Evolutionary conservation across 2,113 vertebrate species (phyloP).

Genomic region (Sinocyclocheilus anshuiensis): DNA sequence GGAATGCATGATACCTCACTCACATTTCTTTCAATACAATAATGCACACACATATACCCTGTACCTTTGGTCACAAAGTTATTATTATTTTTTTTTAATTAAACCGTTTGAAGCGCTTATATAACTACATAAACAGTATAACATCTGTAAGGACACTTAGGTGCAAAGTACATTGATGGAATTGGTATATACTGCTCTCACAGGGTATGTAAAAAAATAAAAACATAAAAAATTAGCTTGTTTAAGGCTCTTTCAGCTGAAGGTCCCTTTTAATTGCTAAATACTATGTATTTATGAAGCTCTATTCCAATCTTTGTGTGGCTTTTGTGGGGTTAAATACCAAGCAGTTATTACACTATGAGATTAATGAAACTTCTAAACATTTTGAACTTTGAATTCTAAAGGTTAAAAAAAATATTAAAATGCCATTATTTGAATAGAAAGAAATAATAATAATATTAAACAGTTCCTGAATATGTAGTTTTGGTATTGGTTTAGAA

Average conservation of each 20-base stretch:
- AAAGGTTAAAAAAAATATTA: neutral
- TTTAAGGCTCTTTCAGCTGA: neutral
- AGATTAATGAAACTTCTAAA: neutral
- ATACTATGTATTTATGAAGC: neutral
- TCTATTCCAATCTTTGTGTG: neutral
- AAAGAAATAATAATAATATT: no score
- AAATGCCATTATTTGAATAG: neutral
- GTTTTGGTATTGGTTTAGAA: neutral
- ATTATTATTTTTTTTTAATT: neutral
- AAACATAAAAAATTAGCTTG: neutral
- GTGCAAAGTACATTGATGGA: slow-evolving; percentile 38
- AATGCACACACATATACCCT: neutral
- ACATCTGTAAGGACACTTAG: neutral
- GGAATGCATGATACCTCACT: neutral
- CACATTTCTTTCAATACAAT: neutral
- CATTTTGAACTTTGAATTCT: neutral
- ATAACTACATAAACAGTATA: neutral
- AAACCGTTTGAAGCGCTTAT: neutral
- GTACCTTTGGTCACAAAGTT: neutral
- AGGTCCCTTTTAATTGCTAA: neutral
- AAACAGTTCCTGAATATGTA: neutral
- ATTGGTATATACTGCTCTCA: neutral
- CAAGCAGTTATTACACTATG: neutral
- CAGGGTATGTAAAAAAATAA: slow-evolving; percentile 25
- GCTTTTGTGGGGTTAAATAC: neutral